Percentiles rank a stretch among this genome's conserved stretches.
These are phyloP conservation scores for Myiopsitta monachus DNA, from an alignment of 2,113 vertebrate species.

Conservation along the genomic window DNA sequence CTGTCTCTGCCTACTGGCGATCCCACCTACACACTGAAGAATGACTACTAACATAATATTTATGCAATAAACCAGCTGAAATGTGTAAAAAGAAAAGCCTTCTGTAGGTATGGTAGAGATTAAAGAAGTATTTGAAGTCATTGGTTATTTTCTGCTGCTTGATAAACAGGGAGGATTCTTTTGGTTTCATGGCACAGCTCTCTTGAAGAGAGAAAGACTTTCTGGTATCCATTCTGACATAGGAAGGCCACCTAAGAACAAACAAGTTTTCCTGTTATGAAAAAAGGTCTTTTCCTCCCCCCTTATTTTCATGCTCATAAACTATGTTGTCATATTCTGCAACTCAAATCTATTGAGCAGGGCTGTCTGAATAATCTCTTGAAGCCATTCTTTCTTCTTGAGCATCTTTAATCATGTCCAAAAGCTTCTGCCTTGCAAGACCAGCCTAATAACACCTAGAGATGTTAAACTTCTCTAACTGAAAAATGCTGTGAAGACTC, in stretches of 20 bases:
- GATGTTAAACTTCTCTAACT: neutral
- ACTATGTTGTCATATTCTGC: neutral
- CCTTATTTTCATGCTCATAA: neutral
- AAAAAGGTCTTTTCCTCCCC: neutral
- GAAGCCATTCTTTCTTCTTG: neutral
- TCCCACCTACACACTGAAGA: slow-evolving; percentile 60
- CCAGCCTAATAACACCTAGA: neutral
- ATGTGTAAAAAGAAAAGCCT: slow-evolving; percentile 45
- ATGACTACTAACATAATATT: slow-evolving; percentile 66
- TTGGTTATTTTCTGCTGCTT: slow-evolving; percentile 36
- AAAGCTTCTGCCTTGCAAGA: neutral
- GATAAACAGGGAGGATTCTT: slow-evolving; percentile 50
- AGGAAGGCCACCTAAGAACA: neutral
- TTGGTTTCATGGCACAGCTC: slow-evolving; percentile 5
- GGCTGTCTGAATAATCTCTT: neutral
- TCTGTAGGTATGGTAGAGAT: slow-evolving; percentile 42
- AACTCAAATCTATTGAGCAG: neutral
- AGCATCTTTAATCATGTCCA: neutral
- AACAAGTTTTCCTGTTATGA: neutral
- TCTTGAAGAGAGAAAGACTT: neutral
- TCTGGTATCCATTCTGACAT: neutral
- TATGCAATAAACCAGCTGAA: slow-evolving; percentile 58
- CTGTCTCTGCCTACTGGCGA: slow-evolving; percentile 51
- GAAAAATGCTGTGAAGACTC: neutral
- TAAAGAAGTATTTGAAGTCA: slow-evolving; percentile 53